These are phyloP conservation scores for Chorisops tibialis DNA, from an alignment of 2,888 invertebrate species.

Conservation along the genomic window DNA sequence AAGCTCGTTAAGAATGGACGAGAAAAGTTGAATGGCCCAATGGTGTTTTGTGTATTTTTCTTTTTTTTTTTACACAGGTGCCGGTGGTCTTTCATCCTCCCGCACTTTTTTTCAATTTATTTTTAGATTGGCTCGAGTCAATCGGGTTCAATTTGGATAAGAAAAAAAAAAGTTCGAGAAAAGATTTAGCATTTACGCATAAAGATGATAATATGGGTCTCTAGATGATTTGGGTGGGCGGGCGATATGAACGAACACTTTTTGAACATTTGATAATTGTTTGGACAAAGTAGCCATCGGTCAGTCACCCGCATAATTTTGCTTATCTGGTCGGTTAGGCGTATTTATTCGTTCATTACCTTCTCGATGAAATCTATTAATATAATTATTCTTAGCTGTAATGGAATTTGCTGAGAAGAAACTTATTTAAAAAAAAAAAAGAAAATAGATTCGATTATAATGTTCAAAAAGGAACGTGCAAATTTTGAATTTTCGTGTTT, in stretches of 20 bases:
- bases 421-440: no score
- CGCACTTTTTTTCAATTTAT: not conserved
- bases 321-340: not conserved
- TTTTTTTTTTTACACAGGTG: conserved; percentile 15
- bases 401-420: no score
- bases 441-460: no score
- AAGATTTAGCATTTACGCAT: not conserved
- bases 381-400: no score
- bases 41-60: not conserved
- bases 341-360: not conserved
- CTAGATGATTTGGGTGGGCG: conserved; percentile 5
- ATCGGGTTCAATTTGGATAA: not conserved
- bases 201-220: not conserved
- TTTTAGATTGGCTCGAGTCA: not conserved
- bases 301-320: conserved; percentile 16
- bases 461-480: no score
- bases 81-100: conserved; percentile 1
- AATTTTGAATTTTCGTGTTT: no score
- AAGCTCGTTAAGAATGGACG: conserved; percentile 9
- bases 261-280: conserved; percentile 19
- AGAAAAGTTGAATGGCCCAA: conserved; percentile 22
- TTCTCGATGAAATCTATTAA: no score
- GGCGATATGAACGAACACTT: conserved; percentile 15
- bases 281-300: not conserved
- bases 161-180: not conserved